Evolutionary conservation across 2,797 vertebrate species (phyloP).

Genomic region (Emydoidea blandingii): DNA sequence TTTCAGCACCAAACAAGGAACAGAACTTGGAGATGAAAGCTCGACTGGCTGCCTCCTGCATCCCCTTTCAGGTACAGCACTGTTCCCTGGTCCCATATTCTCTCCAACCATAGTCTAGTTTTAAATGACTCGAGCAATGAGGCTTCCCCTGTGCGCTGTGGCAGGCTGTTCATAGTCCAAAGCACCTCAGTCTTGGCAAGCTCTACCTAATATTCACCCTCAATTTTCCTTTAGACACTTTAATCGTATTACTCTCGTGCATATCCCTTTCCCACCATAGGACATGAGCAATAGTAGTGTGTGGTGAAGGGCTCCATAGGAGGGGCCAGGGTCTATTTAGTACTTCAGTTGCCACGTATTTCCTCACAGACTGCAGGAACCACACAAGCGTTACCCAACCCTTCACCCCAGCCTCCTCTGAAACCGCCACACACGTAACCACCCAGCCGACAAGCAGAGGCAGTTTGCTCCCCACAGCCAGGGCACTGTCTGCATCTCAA

Average conservation of each 20-base stretch:
- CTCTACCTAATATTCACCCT: background rate
- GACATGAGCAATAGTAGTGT: background rate
- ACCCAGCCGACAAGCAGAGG: background rate
- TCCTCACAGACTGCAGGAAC: background rate
- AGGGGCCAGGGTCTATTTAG: background rate
- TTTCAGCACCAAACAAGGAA: background rate
- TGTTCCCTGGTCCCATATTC: background rate
- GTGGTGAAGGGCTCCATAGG: background rate
- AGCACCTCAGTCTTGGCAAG: background rate
- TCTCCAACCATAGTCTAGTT: background rate
- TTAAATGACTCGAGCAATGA: background rate
- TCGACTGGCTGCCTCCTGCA: background rate
- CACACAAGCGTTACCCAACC: background rate
- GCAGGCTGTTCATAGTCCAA: background rate
- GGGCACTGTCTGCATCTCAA: background rate
- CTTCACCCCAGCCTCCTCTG: background rate
- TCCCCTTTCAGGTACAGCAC: background rate
- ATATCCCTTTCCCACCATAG: constrained; percentile 5
- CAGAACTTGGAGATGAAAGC: background rate
- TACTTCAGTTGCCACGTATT: background rate
- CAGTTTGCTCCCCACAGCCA: background rate
- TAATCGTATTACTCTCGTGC: background rate
- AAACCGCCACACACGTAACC: background rate
- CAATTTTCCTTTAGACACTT: background rate
- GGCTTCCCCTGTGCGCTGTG: background rate